phyloP scores from a whole-genome alignment of 2,888 invertebrate genomes.

The Meganola albula region DNA sequence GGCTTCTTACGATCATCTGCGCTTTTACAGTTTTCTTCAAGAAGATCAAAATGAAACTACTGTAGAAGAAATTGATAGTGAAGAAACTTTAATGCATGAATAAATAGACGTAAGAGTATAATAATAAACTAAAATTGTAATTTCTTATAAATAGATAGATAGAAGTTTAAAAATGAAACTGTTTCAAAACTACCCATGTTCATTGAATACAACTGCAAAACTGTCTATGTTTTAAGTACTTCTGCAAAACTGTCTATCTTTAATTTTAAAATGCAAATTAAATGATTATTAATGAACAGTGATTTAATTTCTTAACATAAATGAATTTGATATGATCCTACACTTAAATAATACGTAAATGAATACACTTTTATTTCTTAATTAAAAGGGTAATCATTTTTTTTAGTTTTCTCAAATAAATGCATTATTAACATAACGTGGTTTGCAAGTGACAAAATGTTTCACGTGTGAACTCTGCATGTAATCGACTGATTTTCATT shows the following conservation, averaged over 20 bases:
- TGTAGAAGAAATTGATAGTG: slow-evolving; percentile 10
- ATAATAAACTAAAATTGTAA: slow-evolving; percentile 4
- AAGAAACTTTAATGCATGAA: slow-evolving; percentile 8
- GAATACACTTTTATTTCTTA: slow-evolving; percentile 1
- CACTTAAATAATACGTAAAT: slow-evolving; percentile 1
- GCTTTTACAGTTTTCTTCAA: slow-evolving; percentile 7
- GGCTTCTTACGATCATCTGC: slow-evolving; percentile 2
- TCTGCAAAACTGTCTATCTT: too few relatives aligned
- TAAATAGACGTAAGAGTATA: slow-evolving; percentile 7
- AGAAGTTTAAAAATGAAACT: slow-evolving; percentile 4
- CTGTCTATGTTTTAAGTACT: too few relatives aligned
- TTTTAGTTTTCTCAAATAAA: slow-evolving; percentile 1
- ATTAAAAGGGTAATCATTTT: slow-evolving; percentile 2
- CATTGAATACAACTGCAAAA: slow-evolving; percentile 1
- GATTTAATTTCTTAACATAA: slow-evolving; percentile 5
- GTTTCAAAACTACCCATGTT: slow-evolving; percentile 8
- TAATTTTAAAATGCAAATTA: slow-evolving; percentile 6
- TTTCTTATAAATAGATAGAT: background rate
- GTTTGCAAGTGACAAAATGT: slow-evolving; percentile 14
- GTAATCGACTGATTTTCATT: too few relatives aligned
- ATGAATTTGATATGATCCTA: slow-evolving; percentile 2
- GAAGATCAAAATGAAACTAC: slow-evolving; percentile 9
- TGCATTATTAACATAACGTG: slow-evolving; percentile 5
- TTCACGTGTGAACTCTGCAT: slow-evolving; percentile 7
- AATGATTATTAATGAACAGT: slow-evolving; percentile 2